These are phyloP conservation scores for Otus scops DNA, from an alignment of 2,797 vertebrate species.

Conservation along the genomic window DNA sequence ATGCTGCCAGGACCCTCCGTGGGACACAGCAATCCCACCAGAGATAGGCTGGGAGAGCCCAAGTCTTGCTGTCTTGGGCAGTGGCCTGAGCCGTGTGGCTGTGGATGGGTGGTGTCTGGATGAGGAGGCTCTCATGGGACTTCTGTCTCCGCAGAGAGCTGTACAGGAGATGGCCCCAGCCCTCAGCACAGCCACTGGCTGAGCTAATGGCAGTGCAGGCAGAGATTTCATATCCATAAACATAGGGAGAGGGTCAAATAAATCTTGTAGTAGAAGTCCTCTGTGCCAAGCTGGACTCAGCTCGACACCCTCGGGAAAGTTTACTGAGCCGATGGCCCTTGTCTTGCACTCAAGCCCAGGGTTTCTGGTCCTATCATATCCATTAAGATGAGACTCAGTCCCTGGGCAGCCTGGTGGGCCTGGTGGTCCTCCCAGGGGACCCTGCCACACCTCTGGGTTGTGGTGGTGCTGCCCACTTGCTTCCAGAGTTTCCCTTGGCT, in stretches of 20 bases:
- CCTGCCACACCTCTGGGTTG: background rate
- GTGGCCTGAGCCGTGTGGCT: background rate
- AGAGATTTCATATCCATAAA: background rate
- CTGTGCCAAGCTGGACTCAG: background rate
- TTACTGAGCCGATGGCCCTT: background rate
- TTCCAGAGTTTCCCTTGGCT: background rate
- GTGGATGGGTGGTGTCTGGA: accelerated
- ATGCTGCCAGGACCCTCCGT: background rate
- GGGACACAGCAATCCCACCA: background rate
- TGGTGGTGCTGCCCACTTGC: background rate
- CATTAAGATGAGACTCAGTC: background rate
- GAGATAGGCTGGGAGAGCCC: background rate
- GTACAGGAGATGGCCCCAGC: background rate
- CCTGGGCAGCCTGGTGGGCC: background rate
- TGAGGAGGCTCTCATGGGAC: background rate
- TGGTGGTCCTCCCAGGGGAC: background rate
- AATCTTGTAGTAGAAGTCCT: background rate
- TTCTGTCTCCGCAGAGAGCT: background rate
- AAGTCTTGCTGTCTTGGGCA: background rate
- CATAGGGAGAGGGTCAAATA: background rate
- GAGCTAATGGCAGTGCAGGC: background rate
- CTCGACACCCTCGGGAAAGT: background rate
- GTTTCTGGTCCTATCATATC: background rate
- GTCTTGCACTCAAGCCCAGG: background rate
- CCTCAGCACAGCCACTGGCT: background rate